Base-by-base conservation (phyloP, 2,113 vertebrate species). In the Anhinga anhinga region DNA sequence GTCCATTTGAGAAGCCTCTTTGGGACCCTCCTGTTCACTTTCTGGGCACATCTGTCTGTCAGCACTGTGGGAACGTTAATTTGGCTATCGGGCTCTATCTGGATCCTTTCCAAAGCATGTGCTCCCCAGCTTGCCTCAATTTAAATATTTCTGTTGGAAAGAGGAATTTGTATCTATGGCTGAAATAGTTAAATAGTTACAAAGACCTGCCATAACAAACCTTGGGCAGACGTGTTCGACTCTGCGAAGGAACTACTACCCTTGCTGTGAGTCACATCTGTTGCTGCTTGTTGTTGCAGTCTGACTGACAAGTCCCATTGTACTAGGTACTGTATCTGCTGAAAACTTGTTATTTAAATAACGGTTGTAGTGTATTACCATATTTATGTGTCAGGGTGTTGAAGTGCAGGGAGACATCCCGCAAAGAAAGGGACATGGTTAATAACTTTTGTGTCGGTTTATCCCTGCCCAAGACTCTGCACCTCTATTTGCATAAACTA, bases 121-220 rank as follows among this genome's bases (percentile, higher is more conserved):
- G 93, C 88, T 95, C 76, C 91, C 88, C 95, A 95, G 86, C 95
- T 95, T 96, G 91, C 91, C 79, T 56, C 93, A 40, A 95, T 94
- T 97, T 87, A 72, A 90, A 91, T 89, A 91, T 55, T 96, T 85
- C 94, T n/a, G 84, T 58, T 79, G 61, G 49, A 49, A 87, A 76
- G 59, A 76, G 73, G 63, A 94, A 91, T 91, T 77, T 91, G 78
- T 72, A 87, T 95, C 81, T 61, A 7, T 14, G 81, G 73, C 73
- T 85, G 82, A 8, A 62, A 62, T 5, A 71, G 80, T 67, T 72
- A 79, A 88, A 14, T 1, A 47, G 77, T 59, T 36, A 38, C 19
- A 30, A 13, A 34, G 59, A 27, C 44, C 74, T 73, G 73, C 71
- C 12, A 1, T 10, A 32, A 56, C 47, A 42, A 67, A 45, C 32